Evolutionary conservation across 2,113 vertebrate species (phyloP), one percentile per base, ranked within the genome.

Genomic region (Anoplopoma fimbria): DNA sequence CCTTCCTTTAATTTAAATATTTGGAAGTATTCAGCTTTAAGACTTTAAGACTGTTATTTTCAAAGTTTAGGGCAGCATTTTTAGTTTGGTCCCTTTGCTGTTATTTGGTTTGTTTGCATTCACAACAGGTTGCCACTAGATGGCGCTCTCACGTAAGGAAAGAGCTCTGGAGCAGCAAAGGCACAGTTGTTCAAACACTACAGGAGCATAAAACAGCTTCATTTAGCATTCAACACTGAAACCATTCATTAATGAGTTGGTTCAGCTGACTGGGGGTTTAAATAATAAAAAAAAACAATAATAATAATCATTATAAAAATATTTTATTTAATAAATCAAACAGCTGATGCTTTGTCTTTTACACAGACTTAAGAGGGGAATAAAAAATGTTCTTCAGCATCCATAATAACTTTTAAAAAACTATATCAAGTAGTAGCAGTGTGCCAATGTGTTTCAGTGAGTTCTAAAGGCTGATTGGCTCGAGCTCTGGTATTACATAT

Each of bases 101-200:
- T 49, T 63, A 9, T 47, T 69, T 17, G 2, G 4, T 23, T 6
- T 36, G 17, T 14, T 4, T 92, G 89, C 77, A 87, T 61, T 91
- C 0, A 80, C 90, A 77, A 21, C 0, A 15, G 8, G 6, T 1
- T 2, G 10, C 75, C 93, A 71, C 88, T 91, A 93, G 93, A 91
- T 94, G 90, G 91, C 40, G 0, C n/a, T 63, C 81, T 91, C 38
- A 42, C 33, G 81, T 23, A 72, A 91, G 82, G 69, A 77, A 88
- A 84, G 81, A 84, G 45, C 19, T n/a, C 2, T 8, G 9, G 1
- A 61, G 6, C 6, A 12, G 27, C 42, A 31, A 51, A 38, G 9
- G 21, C 4, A 31, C 3, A 10, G 45, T 6, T 5, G 25, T 12
- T 19, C 12, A 23, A 27, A 31, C 19, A 33, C 5, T 14, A 17